A percentile compares a stretch with the other conserved stretches of the same genome.
Evolutionary conservation across 2,797 vertebrate species (phyloP).

Genomic region (Sebastes iracundus): DNA sequence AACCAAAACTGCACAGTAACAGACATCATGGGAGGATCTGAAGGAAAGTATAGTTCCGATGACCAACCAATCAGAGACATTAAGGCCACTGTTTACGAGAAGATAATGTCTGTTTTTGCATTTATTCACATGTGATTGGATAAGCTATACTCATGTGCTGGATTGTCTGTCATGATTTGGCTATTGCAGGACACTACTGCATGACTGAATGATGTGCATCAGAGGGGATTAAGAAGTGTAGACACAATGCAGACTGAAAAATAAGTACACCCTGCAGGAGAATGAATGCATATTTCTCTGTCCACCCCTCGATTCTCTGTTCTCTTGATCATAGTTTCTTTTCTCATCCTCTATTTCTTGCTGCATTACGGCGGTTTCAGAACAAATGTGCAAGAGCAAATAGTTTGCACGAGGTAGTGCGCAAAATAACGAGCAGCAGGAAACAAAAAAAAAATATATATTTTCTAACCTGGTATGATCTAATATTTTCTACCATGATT

Average conservation of each 20-base stretch:
- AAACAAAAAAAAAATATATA: neutral
- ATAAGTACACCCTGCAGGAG: neutral
- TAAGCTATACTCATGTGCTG: no score
- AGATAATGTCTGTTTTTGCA: neutral
- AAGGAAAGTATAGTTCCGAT: neutral
- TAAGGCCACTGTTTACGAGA: neutral
- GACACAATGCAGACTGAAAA: no score
- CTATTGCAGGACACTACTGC: no score
- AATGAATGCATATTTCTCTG: neutral
- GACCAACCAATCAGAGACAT: neutral
- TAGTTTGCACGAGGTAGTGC: neutral
- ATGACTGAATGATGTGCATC: no score
- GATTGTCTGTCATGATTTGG: no score
- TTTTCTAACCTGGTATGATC: neutral
- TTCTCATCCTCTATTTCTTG: neutral
- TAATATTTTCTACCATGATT: neutral
- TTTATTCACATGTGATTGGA: no score
- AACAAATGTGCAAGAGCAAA: neutral
- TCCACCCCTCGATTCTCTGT: no score
- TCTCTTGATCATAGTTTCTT: neutral
- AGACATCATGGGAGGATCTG: neutral
- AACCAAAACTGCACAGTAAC: no score
- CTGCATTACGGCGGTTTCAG: neutral
- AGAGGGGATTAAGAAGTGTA: no score
- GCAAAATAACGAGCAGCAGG: neutral